Evolutionary conservation across 2,113 vertebrate genomes (phyloP).

Genomic region (Nymphicus hollandicus): DNA sequence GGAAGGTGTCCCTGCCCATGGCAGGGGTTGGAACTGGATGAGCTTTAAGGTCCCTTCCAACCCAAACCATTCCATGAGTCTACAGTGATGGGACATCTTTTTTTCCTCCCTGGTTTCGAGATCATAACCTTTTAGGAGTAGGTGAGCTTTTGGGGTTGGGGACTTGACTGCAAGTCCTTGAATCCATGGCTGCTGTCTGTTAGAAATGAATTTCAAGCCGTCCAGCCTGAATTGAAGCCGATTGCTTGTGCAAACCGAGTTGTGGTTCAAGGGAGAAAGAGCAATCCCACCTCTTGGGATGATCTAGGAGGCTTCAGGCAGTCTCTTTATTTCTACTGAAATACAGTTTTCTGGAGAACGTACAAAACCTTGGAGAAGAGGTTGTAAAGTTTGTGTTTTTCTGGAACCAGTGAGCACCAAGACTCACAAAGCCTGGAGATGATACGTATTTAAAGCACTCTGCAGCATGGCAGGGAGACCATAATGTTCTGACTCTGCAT

Average conservation of each 20-base stretch:
- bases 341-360: background rate
- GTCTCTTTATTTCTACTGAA: background rate
- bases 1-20: background rate
- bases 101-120: background rate
- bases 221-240: fast-evolving
- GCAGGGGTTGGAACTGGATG: background rate
- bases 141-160: background rate
- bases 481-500: slow-evolving; percentile 55
- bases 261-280: background rate
- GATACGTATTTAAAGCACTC: background rate
- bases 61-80: background rate
- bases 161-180: background rate
- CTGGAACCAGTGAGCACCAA: background rate
- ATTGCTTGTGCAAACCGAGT: fast-evolving
- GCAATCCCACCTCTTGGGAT: background rate
- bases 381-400: background rate
- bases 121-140: background rate
- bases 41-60: background rate
- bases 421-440: background rate
- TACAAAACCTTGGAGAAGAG: background rate
- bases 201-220: background rate
- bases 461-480: slow-evolving; percentile 1
- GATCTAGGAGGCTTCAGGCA: background rate
- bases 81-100: background rate
- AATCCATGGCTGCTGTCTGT: background rate